Evolutionary conservation across 1,140 invertebrate species (phyloP).

Genomic region (Bombus balteatus): DNA sequence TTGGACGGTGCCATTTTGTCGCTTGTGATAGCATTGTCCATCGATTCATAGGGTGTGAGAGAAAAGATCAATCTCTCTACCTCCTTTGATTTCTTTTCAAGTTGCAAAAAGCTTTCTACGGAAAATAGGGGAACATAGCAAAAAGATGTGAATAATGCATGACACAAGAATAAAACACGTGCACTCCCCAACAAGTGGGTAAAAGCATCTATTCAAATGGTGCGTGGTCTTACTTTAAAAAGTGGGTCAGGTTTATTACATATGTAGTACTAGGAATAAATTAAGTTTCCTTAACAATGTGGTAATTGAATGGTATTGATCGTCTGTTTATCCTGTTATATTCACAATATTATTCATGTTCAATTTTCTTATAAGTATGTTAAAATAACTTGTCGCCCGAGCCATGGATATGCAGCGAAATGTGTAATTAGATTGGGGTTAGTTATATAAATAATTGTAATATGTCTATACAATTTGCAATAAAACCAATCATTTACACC

Average conservation of each 20-base stretch:
- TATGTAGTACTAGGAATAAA: slow-evolving; percentile 10
- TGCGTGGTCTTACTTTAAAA: slow-evolving; percentile 68
- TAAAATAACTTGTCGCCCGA: background rate
- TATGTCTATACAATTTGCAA: too few relatives aligned
- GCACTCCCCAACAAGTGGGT: slow-evolving; percentile 68
- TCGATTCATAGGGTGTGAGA: slow-evolving; percentile 23
- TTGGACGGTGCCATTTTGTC: slow-evolving; percentile 29
- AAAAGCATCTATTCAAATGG: slow-evolving; percentile 70
- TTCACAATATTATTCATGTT: background rate
- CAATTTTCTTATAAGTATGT: too few relatives aligned
- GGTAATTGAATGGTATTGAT: slow-evolving; percentile 2
- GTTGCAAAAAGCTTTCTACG: slow-evolving; percentile 63
- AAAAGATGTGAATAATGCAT: slow-evolving; percentile 48
- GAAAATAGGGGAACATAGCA: slow-evolving; percentile 42
- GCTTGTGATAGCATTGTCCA: slow-evolving; percentile 54
- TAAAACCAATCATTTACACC: too few relatives aligned
- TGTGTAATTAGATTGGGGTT: too few relatives aligned
- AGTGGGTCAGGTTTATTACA: slow-evolving; percentile 79
- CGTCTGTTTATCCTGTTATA: background rate
- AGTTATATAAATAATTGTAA: too few relatives aligned
- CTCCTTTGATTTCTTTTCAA: slow-evolving; percentile 53
- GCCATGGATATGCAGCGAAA: too few relatives aligned
- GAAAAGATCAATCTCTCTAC: slow-evolving; percentile 63
- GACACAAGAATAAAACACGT: slow-evolving; percentile 62
- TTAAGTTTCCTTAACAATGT: background rate